phyloP scores from a whole-genome alignment of 2,888 invertebrate species.

The Panopea generosa region DNA sequence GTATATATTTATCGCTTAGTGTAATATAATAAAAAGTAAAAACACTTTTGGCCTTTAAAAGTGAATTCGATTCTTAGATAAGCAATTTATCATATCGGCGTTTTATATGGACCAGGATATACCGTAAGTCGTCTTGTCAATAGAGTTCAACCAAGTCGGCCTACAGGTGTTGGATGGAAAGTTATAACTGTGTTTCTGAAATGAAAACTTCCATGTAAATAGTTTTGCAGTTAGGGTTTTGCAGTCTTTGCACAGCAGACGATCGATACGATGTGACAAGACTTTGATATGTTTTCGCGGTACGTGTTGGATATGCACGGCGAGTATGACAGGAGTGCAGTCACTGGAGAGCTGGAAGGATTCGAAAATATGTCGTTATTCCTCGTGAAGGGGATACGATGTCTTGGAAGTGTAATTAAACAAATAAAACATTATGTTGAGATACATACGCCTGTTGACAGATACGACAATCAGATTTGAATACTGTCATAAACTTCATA shows the following conservation, averaged over 20 bases:
- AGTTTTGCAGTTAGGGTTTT: slow-evolving; percentile 55
- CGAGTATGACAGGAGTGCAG: slow-evolving; percentile 19
- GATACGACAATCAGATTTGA: too few relatives aligned
- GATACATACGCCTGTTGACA: too few relatives aligned
- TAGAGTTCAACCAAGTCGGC: slow-evolving; percentile 42
- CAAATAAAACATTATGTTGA: too few relatives aligned
- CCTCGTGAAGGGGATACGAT: neutral
- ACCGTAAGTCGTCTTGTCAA: slow-evolving; percentile 48
- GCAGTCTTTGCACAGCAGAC: slow-evolving; percentile 39
- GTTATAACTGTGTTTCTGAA: slow-evolving; percentile 53
- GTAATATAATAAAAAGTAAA: too few relatives aligned
- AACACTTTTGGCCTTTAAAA: too few relatives aligned
- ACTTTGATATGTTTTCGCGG: slow-evolving; percentile 51
- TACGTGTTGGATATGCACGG: slow-evolving; percentile 45
- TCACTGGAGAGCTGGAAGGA: slow-evolving; percentile 14
- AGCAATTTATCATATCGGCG: slow-evolving; percentile 1
- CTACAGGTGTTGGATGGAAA: slow-evolving; percentile 58
- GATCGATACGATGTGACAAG: slow-evolving; percentile 50
- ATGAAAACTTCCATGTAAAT: slow-evolving; percentile 59
- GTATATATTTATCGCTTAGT: too few relatives aligned
- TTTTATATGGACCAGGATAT: slow-evolving; percentile 12
- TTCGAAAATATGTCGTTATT: slow-evolving; percentile 23
- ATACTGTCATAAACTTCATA: too few relatives aligned
- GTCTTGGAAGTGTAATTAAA: too few relatives aligned
- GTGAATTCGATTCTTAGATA: too few relatives aligned